Evolutionary conservation across 2,888 invertebrate species (phyloP).

Genomic region (Scaptomyza tumidula): DNA sequence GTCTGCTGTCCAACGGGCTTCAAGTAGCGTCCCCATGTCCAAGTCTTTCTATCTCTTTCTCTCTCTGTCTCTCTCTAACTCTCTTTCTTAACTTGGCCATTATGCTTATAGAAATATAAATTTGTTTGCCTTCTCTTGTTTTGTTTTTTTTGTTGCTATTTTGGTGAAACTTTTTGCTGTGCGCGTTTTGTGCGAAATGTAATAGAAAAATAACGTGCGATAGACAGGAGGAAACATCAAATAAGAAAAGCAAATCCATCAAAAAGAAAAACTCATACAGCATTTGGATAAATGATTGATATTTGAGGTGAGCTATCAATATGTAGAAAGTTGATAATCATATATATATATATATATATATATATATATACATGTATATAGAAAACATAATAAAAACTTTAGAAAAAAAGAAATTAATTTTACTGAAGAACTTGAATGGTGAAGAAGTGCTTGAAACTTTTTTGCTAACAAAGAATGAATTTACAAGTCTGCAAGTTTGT

Average conservation of each 20-base stretch:
- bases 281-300: slow-evolving; percentile 50
- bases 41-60: not conserved
- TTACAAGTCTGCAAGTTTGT: slow-evolving; percentile 6
- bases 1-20: slow-evolving; percentile 44
- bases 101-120: slow-evolving; percentile 62
- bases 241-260: slow-evolving; percentile 28
- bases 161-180: slow-evolving; percentile 61
- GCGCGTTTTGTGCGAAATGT: slow-evolving; percentile 50
- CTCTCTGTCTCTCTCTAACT: not conserved
- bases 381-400: too few relatives aligned
- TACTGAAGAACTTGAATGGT: too few relatives aligned
- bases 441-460: too few relatives aligned
- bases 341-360: not conserved
- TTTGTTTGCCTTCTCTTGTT: slow-evolving; percentile 37
- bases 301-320: slow-evolving; percentile 42
- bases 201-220: slow-evolving; percentile 64
- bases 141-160: slow-evolving; percentile 35
- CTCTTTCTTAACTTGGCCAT: slow-evolving; percentile 16
- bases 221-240: slow-evolving; percentile 27
- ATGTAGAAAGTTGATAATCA: slow-evolving; percentile 31
- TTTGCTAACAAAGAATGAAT: not conserved
- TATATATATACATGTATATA: not conserved
- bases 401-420: too few relatives aligned
- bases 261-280: slow-evolving; percentile 33
- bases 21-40: slow-evolving; percentile 9